A percentile compares a stretch with the other conserved stretches of the same genome.
These are phyloP conservation scores for Cecropterus lyciades DNA, from an alignment of 1,140 invertebrate species.

Conservation along the genomic window DNA sequence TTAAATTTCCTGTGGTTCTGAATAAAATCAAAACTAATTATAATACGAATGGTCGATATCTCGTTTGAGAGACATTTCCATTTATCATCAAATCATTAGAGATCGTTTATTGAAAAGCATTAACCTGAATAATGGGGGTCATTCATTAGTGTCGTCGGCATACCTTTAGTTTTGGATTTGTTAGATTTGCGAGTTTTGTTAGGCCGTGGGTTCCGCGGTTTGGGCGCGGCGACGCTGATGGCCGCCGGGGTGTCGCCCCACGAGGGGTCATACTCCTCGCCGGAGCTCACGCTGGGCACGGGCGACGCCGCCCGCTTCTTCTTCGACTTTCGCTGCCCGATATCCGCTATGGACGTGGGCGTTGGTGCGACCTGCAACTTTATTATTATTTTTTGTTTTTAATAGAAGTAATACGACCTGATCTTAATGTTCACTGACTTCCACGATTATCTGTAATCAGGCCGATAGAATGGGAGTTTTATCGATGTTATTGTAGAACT, in stretches of 20 bases:
- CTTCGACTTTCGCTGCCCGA: slow-evolving; percentile 72
- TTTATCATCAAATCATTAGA: slow-evolving; percentile 1
- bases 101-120: slow-evolving; percentile 19
- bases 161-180: slow-evolving; percentile 68
- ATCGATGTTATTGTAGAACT: too few species aligned
- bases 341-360: slow-evolving; percentile 63
- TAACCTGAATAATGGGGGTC: slow-evolving; percentile 16
- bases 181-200: slow-evolving; percentile 61
- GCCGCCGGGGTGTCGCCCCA: slow-evolving; percentile 61
- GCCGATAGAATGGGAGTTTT: too few species aligned
- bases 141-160: slow-evolving; percentile 7
- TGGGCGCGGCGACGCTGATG: slow-evolving; percentile 71
- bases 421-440: too few species aligned
- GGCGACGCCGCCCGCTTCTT: slow-evolving; percentile 73
- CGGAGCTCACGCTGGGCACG: slow-evolving; percentile 72
- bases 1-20: too few species aligned
- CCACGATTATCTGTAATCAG: too few species aligned
- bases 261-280: slow-evolving; percentile 78
- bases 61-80: too few species aligned
- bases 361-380: slow-evolving; percentile 62
- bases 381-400: too few species aligned
- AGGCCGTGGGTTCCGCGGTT: slow-evolving; percentile 57
- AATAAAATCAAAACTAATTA: too few species aligned
- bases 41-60: too few species aligned
- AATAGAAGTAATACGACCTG: too few species aligned